Percentiles rank a stretch among this genome's conserved stretches.
phyloP scores from a whole-genome alignment of 37 sponge, comb jelly and placozoan genomes.

The Halisarca cf. caerulea region DNA sequence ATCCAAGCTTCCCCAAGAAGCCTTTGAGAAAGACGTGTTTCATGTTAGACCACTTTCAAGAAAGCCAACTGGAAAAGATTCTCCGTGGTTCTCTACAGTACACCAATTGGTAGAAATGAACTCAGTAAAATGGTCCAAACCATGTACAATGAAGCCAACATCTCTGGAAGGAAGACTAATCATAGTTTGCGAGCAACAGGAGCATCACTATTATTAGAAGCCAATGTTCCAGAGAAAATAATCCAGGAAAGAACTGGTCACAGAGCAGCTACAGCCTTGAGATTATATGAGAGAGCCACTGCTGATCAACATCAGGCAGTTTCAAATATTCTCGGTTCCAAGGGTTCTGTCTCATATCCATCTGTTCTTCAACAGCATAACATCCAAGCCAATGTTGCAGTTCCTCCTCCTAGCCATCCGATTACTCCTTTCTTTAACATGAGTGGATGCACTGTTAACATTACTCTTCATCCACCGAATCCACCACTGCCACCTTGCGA shows the following conservation, averaged over 20 bases:
- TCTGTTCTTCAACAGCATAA: no score
- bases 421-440: neutral
- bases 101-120: neutral
- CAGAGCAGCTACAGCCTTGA: no score
- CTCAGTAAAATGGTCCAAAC: neutral
- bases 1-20: neutral
- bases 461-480: no score
- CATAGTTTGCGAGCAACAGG: slow-evolving; percentile 8
- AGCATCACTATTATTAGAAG: neutral
- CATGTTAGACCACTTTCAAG: neutral
- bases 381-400: no score
- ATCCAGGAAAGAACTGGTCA: slow-evolving; percentile 10
- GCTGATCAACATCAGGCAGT: neutral
- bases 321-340: neutral
- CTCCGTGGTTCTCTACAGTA: neutral
- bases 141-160: neutral
- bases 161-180: neutral
- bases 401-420: no score
- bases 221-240: neutral
- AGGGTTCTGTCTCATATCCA: no score
- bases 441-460: neutral
- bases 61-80: neutral
- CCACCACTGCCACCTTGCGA: no score
- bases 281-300: neutral
- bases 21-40: neutral